These are phyloP conservation scores for Apocheima hispidaria DNA, from an alignment of 2,888 invertebrate species.

Conservation along the genomic window DNA sequence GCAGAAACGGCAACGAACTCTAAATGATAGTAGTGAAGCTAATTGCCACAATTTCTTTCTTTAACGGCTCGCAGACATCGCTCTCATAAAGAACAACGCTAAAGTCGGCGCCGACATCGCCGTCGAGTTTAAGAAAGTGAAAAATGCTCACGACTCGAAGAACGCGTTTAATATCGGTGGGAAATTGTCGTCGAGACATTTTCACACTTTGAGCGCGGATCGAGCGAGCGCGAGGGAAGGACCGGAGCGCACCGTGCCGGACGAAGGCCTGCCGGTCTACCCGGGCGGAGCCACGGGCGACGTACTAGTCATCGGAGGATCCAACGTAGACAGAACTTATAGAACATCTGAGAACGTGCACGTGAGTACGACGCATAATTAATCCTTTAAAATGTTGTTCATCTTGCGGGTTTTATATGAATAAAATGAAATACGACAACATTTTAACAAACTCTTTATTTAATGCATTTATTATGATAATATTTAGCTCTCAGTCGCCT, in stretches of 20 bases:
- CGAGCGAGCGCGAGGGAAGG: constrained; percentile 30
- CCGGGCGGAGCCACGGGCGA: constrained; percentile 52
- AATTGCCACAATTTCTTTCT: constrained; percentile 72
- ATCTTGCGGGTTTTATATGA: constrained; percentile 11
- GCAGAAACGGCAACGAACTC: constrained; percentile 60
- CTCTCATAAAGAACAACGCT: constrained; percentile 97
- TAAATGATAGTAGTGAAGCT: constrained; percentile 66
- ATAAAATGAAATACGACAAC: constrained; percentile 56
- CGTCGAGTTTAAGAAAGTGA: constrained; percentile 84
- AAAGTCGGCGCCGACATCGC: constrained; percentile 93
- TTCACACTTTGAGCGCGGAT: constrained; percentile 64
- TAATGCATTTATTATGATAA: constrained; percentile 85
- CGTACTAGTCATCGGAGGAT: constrained; percentile 92
- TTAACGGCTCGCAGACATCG: constrained; percentile 89
- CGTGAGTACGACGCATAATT: constrained; percentile 82
- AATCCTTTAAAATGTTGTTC: not conserved
- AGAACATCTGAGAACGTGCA: constrained; percentile 87
- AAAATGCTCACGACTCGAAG: constrained; percentile 60
- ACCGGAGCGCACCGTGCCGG: constrained; percentile 24
- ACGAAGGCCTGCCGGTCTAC: constrained; percentile 51
- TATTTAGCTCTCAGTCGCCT: constrained; percentile 86
- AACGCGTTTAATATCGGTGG: constrained; percentile 61
- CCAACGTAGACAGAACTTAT: constrained; percentile 90
- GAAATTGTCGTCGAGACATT: constrained; percentile 56
- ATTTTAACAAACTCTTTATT: constrained; percentile 85